A percentile compares a stretch with the other conserved stretches of the same genome.
Evolutionary conservation across 2,113 vertebrate species (phyloP).

Genomic region (rat (Rattus norvegicus)): GRCr8 NC_086023.1:156928001-156928500

Average conservation of each 20-base stretch:
- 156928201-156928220: no score
- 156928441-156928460: background rate
- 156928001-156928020: background rate
- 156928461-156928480: background rate
- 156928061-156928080: background rate
- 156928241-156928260: no score
- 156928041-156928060: background rate
- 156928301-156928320: background rate
- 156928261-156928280: background rate
- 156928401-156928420: background rate
- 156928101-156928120: background rate
- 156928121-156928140: no score
- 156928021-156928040: background rate
- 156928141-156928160: background rate
- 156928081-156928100: background rate
- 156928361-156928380: background rate
- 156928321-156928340: background rate
- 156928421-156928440: background rate
- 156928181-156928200: no score
- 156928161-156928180: no score
- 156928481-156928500: background rate
- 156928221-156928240: no score
- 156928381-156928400: background rate
- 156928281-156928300: background rate
- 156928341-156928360: background rate